Evolutionary conservation across 2,113 vertebrate species (phyloP), one percentile per base, ranked within the genome.

Genomic region (Chaetops frenatus): DNA sequence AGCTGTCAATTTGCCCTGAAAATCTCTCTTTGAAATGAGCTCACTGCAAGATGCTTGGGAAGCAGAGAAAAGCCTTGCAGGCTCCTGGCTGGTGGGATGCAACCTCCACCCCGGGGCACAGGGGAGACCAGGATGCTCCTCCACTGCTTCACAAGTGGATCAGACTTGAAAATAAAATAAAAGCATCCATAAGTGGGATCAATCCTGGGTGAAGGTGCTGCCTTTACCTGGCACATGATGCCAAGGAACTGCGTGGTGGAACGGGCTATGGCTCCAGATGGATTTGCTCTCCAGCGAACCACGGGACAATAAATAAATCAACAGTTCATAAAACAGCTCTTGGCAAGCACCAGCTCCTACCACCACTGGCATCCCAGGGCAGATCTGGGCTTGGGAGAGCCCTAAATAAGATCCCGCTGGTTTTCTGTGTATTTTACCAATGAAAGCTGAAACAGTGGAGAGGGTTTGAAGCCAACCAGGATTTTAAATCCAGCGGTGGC

Each of bases 1-100:
- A 81, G 93, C 92, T 40, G 33, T 70, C 94, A 95, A 78, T 93
- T 93, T 81, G 33, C 87, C 67, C 82, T 47, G 84, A 94, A 95
- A 89, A 92, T 71, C 81, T 86, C 81, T 80, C 94, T 64, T 61
- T 60, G 69, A 78, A 81, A 90, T 9, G 45, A 91, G 95, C 72
- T 92, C 53, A 66, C 2, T 70, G 89, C 82, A 80, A 66, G 92
- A 81, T 28, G 72, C 93, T 93, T 0, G 3, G 50, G 57, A 83
- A 79, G 70, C 35, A 77, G 70, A 84, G 83, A 86, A 92, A 81
- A 82, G 33, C 25, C 38, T 91, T 44, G 45, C 53, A 31, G 54
- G 69, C 60, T 86, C 60, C 35, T 1, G 15, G 74, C 18, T 3
- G 3, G 28, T 1, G 6, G 40, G 87, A 65, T 48, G 36, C 54